Evolutionary conservation across 2,888 invertebrate genomes (phyloP).

Genomic region (Limulus polyphemus): DNA sequence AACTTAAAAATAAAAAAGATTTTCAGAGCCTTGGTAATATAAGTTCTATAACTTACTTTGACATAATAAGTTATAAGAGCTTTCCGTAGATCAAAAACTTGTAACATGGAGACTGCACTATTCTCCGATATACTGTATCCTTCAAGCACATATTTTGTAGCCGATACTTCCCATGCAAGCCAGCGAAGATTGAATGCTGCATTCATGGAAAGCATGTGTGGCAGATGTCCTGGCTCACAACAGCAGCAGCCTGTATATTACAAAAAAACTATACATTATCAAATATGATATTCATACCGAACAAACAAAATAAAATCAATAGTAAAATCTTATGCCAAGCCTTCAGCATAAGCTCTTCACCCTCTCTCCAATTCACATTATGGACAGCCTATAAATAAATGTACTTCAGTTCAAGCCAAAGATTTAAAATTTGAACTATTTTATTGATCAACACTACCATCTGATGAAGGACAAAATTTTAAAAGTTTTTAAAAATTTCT

Average conservation of each 20-base stretch:
- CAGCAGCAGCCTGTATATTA: slow-evolving; percentile 59
- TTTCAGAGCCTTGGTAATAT: background rate
- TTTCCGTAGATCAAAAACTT: slow-evolving; percentile 93
- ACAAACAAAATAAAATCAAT: no score
- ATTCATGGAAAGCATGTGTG: slow-evolving; percentile 80
- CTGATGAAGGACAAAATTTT: no score
- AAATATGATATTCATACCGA: no score
- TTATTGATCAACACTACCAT: no score
- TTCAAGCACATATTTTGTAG: slow-evolving; percentile 93
- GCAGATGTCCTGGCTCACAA: slow-evolving; percentile 75
- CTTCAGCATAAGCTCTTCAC: no score
- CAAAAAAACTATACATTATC: no score
- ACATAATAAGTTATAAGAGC: slow-evolving; percentile 95
- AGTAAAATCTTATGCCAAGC: no score
- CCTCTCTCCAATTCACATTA: no score
- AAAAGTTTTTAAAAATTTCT: no score
- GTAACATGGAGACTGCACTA: slow-evolving; percentile 89
- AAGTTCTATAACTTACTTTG: slow-evolving; percentile 49
- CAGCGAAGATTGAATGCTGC: slow-evolving; percentile 95
- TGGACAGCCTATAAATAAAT: no score
- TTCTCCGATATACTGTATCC: slow-evolving; percentile 98
- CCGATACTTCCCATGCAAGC: slow-evolving; percentile 94
- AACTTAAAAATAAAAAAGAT: background rate
- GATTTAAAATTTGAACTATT: no score
- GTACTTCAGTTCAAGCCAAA: no score